Percentiles rank a stretch among this genome's conserved stretches.
These are phyloP conservation scores for Calameuta pallipes DNA, from an alignment of 2,888 invertebrate genomes.

Conservation along the genomic window DNA sequence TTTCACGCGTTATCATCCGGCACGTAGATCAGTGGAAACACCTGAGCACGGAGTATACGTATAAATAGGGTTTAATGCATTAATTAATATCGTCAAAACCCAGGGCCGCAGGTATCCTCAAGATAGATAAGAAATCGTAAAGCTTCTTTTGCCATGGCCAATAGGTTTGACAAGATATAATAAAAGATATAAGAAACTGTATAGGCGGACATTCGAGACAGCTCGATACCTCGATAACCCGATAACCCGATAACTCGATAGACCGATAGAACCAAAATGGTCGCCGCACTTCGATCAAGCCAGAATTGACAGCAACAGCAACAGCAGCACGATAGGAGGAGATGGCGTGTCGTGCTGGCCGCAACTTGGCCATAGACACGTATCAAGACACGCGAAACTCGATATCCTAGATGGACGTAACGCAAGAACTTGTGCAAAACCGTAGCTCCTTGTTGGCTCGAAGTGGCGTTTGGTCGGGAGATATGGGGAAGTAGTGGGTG, in stretches of 20 bases:
- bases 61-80: neutral
- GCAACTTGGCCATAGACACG: neutral
- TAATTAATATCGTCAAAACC: neutral
- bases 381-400: constrained; percentile 1
- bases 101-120: neutral
- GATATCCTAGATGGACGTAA: neutral
- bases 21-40: neutral
- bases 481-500: too few relatives aligned
- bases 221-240: neutral
- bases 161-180: neutral
- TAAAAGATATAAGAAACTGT: neutral
- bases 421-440: neutral
- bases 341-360: neutral
- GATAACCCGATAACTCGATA: too few relatives aligned
- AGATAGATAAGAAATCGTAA: neutral
- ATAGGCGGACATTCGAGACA: neutral
- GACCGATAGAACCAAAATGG: neutral
- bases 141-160: neutral
- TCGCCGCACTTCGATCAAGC: neutral
- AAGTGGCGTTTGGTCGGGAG: too few relatives aligned
- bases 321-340: neutral
- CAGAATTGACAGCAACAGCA: neutral
- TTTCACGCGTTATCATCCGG: neutral
- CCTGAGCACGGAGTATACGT: neutral
- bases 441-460: neutral